These are phyloP conservation scores for Helicoverpa zea DNA, from an alignment of 1,140 invertebrate species.

Conservation along the genomic window DNA sequence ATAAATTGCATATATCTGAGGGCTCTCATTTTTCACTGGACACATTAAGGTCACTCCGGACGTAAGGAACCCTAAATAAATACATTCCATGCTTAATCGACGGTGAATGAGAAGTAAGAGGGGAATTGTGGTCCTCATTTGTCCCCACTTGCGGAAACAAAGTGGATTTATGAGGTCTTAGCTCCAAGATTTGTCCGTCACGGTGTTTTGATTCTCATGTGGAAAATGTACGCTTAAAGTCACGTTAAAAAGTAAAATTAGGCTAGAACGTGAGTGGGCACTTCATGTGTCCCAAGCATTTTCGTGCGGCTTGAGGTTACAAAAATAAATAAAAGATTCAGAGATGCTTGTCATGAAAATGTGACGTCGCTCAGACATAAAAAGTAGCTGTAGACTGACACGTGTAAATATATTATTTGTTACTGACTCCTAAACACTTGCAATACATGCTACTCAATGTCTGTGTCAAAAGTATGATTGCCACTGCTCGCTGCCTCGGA, in stretches of 20 bases:
- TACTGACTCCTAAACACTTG: too few species aligned
- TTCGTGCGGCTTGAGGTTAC: not conserved
- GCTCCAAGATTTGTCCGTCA: constrained; percentile 31
- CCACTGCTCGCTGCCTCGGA: too few species aligned
- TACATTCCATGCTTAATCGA: constrained; percentile 76
- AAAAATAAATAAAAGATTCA: not conserved
- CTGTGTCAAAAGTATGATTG: too few species aligned
- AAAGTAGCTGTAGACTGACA: not conserved
- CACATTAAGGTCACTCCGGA: constrained; percentile 56
- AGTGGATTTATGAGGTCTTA: constrained; percentile 37
- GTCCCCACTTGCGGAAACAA: constrained; percentile 55
- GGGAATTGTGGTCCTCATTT: constrained; percentile 64
- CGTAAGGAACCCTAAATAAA: constrained; percentile 74
- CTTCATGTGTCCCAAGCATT: not conserved
- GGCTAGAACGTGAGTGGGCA: not conserved
- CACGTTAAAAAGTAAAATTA: constrained; percentile 18
- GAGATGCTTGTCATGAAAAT: not conserved
- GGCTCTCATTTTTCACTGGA: constrained; percentile 51
- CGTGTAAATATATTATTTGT: too few species aligned
- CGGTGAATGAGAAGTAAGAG: constrained; percentile 68
- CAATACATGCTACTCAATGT: too few species aligned
- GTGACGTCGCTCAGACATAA: constrained; percentile 16
- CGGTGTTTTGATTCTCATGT: not conserved
- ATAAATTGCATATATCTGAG: constrained; percentile 56
- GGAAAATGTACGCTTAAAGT: not conserved